Evolutionary conservation across 2,888 invertebrate genomes (phyloP).

Genomic region (Malacosoma neustria): DNA sequence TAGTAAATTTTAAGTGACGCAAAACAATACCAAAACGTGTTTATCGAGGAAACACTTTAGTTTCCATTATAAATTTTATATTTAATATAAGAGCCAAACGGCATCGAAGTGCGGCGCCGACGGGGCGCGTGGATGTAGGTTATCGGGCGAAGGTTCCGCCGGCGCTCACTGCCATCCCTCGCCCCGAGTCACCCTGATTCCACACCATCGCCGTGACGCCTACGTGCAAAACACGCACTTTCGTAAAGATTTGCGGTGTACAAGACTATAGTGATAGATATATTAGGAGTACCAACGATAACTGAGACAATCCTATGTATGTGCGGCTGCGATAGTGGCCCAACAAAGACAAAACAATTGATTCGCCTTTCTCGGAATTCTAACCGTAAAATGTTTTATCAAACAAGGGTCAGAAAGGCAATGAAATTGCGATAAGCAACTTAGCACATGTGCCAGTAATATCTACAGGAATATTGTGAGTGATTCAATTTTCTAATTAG

Average conservation of each 20-base stretch:
- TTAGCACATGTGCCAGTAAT: constrained; percentile 24
- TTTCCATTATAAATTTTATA: too few species aligned
- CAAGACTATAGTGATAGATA: constrained; percentile 6
- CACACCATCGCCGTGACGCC: constrained; percentile 19
- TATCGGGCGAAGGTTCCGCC: constrained; percentile 51
- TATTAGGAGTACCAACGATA: constrained; percentile 1
- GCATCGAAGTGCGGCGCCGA: constrained; percentile 16
- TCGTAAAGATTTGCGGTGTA: constrained; percentile 20
- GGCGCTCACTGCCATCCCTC: constrained; percentile 28
- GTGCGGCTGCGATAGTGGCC: constrained; percentile 16
- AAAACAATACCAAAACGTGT: too few species aligned
- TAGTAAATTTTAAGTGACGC: too few species aligned
- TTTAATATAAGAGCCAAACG: too few species aligned
- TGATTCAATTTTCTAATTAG: constrained; percentile 48
- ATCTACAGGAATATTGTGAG: constrained; percentile 21
- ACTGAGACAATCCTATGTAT: constrained; percentile 11
- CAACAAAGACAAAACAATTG: constrained; percentile 39
- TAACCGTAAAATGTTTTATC: constrained; percentile 36
- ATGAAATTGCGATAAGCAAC: constrained; percentile 41
- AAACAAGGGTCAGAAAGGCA: constrained; percentile 50
- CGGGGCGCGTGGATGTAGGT: constrained; percentile 42
- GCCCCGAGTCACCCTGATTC: constrained; percentile 22
- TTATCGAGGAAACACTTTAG: too few species aligned
- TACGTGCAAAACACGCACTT: constrained; percentile 31
- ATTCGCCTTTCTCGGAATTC: constrained; percentile 41